These are phyloP conservation scores for Erythrocebus patas DNA, from an alignment of 2,113 vertebrate genomes.

Conservation along the genomic window DNA sequence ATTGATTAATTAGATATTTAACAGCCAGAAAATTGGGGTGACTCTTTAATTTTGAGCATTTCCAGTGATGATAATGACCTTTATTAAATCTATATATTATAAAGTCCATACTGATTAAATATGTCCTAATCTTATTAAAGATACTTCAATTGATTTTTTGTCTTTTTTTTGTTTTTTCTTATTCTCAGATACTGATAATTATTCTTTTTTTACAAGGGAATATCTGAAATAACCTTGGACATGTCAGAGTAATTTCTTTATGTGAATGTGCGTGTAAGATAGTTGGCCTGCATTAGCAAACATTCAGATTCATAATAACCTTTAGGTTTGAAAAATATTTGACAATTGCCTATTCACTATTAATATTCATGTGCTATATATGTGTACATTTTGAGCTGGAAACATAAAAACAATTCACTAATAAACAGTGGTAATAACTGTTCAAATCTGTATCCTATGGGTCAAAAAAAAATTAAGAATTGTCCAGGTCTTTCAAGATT, in stretches of 20 bases:
- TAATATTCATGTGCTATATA: neutral
- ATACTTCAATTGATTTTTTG: neutral
- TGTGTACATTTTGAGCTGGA: neutral
- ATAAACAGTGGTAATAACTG: neutral
- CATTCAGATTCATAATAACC: neutral
- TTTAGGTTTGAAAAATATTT: conserved; percentile 29
- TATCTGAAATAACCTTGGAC: neutral
- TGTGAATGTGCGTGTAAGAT: neutral
- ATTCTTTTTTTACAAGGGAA: conserved; percentile 3
- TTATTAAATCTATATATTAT: neutral
- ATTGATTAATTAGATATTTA: neutral
- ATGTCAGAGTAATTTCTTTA: neutral
- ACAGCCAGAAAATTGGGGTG: neutral
- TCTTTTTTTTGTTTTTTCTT: neutral
- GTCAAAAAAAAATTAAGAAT: conserved; percentile 16
- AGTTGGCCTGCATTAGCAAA: neutral
- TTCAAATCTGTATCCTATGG: neutral
- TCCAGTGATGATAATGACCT: neutral
- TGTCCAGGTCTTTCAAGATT: neutral
- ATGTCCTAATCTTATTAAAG: conserved; percentile 3
- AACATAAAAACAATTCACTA: neutral
- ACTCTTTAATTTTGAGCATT: conserved; percentile 7
- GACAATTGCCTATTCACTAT: neutral
- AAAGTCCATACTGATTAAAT: conserved; percentile 23
- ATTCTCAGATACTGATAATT: neutral